A percentile compares a stretch with the other conserved stretches of the same genome.
Conservation (phyloP, 2,113 vertebrate genomes). For the Istiophorus platypterus region DNA sequence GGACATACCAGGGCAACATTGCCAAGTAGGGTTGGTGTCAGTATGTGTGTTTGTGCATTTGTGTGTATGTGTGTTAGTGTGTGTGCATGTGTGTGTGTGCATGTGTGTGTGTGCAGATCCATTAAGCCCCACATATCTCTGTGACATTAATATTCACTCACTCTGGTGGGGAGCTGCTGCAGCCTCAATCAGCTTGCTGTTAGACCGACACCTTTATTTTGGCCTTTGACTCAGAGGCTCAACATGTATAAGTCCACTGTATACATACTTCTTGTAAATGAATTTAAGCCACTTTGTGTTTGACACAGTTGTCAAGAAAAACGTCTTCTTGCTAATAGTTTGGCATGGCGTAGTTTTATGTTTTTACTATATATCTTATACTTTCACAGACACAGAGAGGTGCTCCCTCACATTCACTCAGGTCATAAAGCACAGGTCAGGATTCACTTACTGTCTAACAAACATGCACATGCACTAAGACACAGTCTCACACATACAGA, state of each 20-base stretch:
- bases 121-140: constrained; percentile 65
- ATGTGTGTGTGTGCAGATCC: constrained; percentile 54
- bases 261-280: background rate
- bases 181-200: constrained; percentile 44
- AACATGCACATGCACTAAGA: constrained; percentile 35
- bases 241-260: constrained; percentile 14
- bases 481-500: constrained; percentile 13
- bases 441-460: constrained; percentile 30
- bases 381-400: constrained; percentile 37
- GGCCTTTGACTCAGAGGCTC: constrained; percentile 26
- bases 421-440: constrained; percentile 55
- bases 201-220: constrained; percentile 33
- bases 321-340: constrained; percentile 23
- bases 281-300: constrained; percentile 26
- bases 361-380: constrained; percentile 32
- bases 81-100: constrained; percentile 38
- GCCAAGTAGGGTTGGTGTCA: constrained; percentile 61
- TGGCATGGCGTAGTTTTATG: constrained; percentile 19
- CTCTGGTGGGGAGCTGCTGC: constrained; percentile 35
- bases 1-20: constrained; percentile 78
- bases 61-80: constrained; percentile 23
- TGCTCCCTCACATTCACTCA: constrained; percentile 45
- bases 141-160: constrained; percentile 75
- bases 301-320: constrained; percentile 33
- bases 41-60: constrained; percentile 32